Base-by-base conservation (phyloP, 2,797 vertebrate species). In the Anguilla anguilla region DNA sequence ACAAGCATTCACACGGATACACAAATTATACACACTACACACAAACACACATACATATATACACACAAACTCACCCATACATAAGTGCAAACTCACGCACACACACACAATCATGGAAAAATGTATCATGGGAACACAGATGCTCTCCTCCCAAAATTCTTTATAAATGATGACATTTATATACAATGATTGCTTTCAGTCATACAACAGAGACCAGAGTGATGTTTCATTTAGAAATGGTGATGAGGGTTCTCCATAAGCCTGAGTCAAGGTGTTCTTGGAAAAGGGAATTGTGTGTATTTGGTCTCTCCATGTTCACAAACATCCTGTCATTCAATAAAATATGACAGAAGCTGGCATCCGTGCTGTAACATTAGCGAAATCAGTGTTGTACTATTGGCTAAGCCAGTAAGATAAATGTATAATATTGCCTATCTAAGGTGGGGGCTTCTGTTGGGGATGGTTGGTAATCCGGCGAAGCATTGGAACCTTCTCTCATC, bases 61-160 rank as follows among this genome's bases (percentile, higher is more conserved):
- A 55, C 91, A 92, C 89, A 89, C 86, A 91, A 90, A 92, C 90
- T 88, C 51, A 59, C 89, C 51, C 46, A 46, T 19, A 17, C 57
- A 22, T 35, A 35, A 35, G 35, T 1, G 35, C 35, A 35, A 35
- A 35, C 35, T 35, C 69, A 74, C 28, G 35, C 31, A 15, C 28
- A 74, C 3, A 19, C 61, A 67, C 61, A 25, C 22, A 67, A 67
- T 25, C 22, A 67, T 22, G 6, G 61, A n/a, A n/a, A 35, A 4
- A 67, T 67, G 5, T 67, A 1, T 67, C 17, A n/a, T 22, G 25
- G 61, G 22, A n/a, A n/a, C 61, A 9, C 25, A 67, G 22, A n/a
- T 7, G 61, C 25, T 67, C 61, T 2, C 61, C 25, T 22, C 61
- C 22, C 5, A n/a, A 7, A 67, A 67, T 72, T 7, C 25, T n/a